These are phyloP conservation scores for Pimephales promelas DNA, from an alignment of 2,113 vertebrate genomes.

Conservation along the genomic window DNA sequence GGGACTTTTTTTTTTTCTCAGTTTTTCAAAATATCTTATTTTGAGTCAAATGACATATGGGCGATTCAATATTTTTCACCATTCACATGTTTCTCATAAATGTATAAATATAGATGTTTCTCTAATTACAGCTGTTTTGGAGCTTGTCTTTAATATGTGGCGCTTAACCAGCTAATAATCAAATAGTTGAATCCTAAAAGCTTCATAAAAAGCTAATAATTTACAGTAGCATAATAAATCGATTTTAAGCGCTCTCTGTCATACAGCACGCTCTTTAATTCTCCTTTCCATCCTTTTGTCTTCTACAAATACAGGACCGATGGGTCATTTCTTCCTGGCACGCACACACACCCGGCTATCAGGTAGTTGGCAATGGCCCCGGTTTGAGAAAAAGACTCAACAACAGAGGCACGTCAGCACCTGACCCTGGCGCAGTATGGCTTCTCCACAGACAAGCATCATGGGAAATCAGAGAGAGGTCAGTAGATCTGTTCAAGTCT, in stretches of 20 bases:
- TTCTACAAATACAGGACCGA: constrained; percentile 21
- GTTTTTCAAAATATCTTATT: too few relatives aligned
- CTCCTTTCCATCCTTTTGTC: constrained; percentile 1
- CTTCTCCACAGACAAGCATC: constrained; percentile 70
- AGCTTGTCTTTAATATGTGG: neutral
- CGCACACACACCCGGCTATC: constrained; percentile 67
- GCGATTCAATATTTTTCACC: neutral
- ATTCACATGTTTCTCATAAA: neutral
- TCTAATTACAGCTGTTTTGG: neutral
- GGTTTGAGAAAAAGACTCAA: constrained; percentile 79
- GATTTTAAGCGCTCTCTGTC: constrained; percentile 9
- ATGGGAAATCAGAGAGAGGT: constrained; percentile 59
- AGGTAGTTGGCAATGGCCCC: constrained; percentile 77
- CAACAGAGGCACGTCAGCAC: constrained; percentile 81
- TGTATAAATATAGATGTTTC: neutral
- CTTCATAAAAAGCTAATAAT: neutral
- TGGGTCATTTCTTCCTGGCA: constrained; percentile 2
- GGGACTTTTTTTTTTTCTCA: too few relatives aligned
- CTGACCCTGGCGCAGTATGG: constrained; percentile 76
- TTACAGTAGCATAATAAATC: neutral
- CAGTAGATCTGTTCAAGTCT: constrained; percentile 67
- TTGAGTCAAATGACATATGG: neutral
- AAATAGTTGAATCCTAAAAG: constrained; percentile 23
- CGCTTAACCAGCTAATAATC: constrained; percentile 4
- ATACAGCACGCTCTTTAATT: neutral